Evolutionary conservation across 2,113 vertebrate genomes (phyloP).

Genomic region (Lophura nycthemera): DNA sequence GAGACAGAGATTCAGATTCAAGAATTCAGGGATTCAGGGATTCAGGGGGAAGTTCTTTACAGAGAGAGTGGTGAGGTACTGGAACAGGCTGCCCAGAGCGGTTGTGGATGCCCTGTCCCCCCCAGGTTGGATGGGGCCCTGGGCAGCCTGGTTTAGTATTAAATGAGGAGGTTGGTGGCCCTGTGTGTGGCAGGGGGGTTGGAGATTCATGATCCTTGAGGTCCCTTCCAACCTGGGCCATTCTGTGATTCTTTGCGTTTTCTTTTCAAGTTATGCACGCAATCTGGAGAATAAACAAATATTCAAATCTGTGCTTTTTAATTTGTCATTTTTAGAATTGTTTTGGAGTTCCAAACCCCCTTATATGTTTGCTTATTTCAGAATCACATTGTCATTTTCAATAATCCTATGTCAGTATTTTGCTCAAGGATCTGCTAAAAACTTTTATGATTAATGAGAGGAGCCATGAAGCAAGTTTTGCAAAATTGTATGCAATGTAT

Average conservation of each 20-base stretch:
- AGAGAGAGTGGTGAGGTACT: no score
- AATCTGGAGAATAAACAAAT: not conserved
- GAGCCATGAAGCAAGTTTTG: not conserved
- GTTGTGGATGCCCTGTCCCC: no score
- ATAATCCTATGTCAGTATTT: not conserved
- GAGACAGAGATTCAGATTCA: not conserved
- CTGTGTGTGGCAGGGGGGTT: no score
- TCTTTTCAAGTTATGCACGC: not conserved
- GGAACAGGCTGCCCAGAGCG: no score
- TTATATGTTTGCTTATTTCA: not conserved
- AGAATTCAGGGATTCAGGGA: no score
- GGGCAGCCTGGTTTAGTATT: no score
- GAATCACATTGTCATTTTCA: not conserved
- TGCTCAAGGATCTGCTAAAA: not conserved
- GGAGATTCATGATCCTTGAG: no score
- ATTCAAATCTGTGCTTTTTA: not conserved
- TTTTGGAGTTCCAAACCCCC: not conserved
- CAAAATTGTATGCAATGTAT: not conserved
- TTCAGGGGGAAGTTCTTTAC: no score
- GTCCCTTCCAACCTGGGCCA: no score
- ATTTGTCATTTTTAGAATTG: not conserved
- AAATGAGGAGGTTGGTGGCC: no score
- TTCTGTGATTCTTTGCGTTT: not conserved
- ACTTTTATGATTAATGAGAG: not conserved
- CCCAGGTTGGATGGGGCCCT: no score